phyloP scores from a whole-genome alignment of 2,888 invertebrate species.

The Ametastegia equiseti region DNA sequence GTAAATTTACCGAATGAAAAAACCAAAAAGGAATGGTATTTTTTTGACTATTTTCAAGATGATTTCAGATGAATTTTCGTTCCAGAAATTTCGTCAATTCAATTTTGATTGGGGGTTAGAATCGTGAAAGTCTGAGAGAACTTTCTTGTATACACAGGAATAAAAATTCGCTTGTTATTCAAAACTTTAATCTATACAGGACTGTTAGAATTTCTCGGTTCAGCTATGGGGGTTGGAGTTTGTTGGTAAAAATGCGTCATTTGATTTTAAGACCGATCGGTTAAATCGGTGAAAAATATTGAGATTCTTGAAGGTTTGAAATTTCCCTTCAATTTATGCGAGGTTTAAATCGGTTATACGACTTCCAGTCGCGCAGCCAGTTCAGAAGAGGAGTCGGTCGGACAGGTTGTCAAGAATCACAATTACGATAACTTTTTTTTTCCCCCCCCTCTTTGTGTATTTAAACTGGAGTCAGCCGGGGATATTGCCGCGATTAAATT shows the following conservation, averaged over 20 bases:
- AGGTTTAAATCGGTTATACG: slow-evolving; percentile 15
- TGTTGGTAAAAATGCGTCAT: not conserved
- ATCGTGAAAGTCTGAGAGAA: not conserved
- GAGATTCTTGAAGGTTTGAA: not conserved
- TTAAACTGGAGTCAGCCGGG: slow-evolving; percentile 26
- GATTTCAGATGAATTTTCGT: not conserved
- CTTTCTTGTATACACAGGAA: not conserved
- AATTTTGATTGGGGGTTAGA: not conserved
- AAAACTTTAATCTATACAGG: not conserved
- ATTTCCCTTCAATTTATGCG: not conserved
- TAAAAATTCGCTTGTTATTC: not conserved
- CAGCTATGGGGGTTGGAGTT: not conserved
- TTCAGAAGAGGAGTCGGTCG: not conserved
- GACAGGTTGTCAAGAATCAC: slow-evolving; percentile 27
- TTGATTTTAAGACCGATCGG: slow-evolving; percentile 1
- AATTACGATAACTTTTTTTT: slow-evolving; percentile 34
- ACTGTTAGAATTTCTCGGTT: not conserved
- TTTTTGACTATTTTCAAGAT: not conserved
- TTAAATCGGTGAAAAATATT: not conserved
- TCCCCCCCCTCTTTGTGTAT: slow-evolving; percentile 32
- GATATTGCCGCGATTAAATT: slow-evolving; percentile 38
- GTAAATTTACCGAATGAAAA: no score
- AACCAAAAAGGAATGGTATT: not conserved
- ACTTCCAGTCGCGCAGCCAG: not conserved
- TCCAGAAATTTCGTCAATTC: not conserved